Conservation (phyloP, 1,140 invertebrate genomes). For the Drosophila elegans region DNA sequence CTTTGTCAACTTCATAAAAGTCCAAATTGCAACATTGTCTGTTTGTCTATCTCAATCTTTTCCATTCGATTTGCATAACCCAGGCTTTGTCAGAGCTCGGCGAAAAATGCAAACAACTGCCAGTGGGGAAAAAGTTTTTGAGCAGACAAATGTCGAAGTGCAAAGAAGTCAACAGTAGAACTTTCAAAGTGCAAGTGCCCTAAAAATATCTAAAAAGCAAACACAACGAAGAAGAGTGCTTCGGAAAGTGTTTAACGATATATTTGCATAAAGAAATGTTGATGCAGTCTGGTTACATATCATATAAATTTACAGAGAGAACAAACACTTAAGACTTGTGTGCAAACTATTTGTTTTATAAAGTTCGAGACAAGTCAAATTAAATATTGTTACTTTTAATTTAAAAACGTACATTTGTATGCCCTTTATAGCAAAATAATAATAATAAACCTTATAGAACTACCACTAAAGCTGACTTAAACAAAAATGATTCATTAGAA, state of each 20-base stretch:
- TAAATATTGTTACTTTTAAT: too few species aligned
- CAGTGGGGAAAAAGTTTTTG: conserved; percentile 22
- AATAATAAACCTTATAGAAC: neutral
- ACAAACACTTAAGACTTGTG: too few species aligned
- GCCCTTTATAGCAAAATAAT: too few species aligned
- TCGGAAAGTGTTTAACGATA: conserved; percentile 10
- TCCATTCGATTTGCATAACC: conserved; percentile 53
- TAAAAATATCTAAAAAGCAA: conserved; percentile 31
- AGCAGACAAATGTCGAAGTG: conserved; percentile 39
- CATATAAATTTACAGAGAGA: too few species aligned
- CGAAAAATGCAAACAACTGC: conserved; percentile 27
- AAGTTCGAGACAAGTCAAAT: too few species aligned
- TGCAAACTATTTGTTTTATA: too few species aligned
- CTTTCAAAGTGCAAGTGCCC: conserved; percentile 38
- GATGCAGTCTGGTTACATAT: neutral
- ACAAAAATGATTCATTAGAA: neutral
- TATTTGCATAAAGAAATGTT: neutral
- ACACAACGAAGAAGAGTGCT: conserved; percentile 1
- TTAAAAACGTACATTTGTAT: too few species aligned
- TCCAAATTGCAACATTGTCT: conserved; percentile 37
- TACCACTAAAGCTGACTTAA: neutral
- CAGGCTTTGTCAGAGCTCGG: conserved; percentile 13
- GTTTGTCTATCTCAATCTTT: conserved; percentile 23
- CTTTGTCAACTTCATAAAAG: conserved; percentile 48
- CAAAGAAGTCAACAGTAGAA: conserved; percentile 27